Evolutionary conservation across 2,113 vertebrate genomes (phyloP).

Genomic region (Calidris pugnax): DNA sequence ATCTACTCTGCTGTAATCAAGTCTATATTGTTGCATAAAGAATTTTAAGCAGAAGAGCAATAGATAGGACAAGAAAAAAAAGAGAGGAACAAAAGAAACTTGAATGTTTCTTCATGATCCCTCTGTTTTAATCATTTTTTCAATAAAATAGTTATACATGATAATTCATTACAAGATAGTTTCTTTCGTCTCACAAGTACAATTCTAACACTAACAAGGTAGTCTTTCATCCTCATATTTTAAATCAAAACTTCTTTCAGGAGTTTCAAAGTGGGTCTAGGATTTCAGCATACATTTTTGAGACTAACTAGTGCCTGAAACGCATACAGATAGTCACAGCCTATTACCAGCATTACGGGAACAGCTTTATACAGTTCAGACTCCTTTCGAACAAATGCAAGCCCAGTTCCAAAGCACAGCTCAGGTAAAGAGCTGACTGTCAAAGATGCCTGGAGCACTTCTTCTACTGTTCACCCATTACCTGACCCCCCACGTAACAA

Average conservation of each 20-base stretch:
- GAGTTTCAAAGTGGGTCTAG: background rate
- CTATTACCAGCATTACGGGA: background rate
- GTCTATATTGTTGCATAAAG: constrained; percentile 72
- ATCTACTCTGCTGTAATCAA: constrained; percentile 71
- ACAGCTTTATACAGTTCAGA: background rate
- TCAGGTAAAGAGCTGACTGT: background rate
- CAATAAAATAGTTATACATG: constrained; percentile 48
- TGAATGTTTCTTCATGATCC: constrained; percentile 41
- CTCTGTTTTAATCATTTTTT: constrained; percentile 37
- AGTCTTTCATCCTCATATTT: background rate
- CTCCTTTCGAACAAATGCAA: background rate
- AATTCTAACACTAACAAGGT: background rate
- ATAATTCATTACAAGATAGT: constrained; percentile 47
- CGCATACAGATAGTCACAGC: background rate
- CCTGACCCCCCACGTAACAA: rapidly evolving
- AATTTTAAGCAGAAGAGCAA: constrained; percentile 68
- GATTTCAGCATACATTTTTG: background rate
- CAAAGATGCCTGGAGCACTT: background rate
- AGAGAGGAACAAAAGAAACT: constrained; percentile 41
- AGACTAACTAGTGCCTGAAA: background rate
- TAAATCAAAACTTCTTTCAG: background rate
- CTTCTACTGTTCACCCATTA: background rate
- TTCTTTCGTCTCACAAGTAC: constrained; percentile 6
- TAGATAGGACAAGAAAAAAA: background rate
- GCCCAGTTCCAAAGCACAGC: background rate